These are phyloP conservation scores for Ladona fulva DNA, from an alignment of 1,140 invertebrate species.

Conservation along the genomic window DNA sequence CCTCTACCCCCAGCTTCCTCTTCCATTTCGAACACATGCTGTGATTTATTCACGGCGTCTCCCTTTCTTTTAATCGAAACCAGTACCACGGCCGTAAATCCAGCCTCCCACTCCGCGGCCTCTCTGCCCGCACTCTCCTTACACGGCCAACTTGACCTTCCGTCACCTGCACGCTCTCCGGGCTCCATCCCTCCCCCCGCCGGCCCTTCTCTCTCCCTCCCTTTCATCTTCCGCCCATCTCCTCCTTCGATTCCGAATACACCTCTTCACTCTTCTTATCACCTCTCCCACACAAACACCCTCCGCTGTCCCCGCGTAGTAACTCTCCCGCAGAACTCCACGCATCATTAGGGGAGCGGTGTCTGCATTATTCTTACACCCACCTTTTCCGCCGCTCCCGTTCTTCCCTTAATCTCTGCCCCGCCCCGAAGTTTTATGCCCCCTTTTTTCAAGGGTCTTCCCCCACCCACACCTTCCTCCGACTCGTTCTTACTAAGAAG, in stretches of 20 bases:
- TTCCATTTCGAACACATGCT: background rate
- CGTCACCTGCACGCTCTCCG: background rate
- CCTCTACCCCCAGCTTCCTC: background rate
- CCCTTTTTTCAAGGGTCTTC: background rate
- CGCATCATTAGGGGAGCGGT: background rate
- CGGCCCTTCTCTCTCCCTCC: background rate
- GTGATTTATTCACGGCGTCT: background rate
- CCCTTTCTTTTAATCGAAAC: constrained; percentile 9
- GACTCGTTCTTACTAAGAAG: background rate
- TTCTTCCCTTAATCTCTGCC: background rate
- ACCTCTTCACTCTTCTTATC: constrained; percentile 9
- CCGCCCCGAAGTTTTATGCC: background rate
- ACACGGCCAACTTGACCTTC: constrained; percentile 1
- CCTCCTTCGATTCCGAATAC: background rate
- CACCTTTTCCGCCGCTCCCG: background rate
- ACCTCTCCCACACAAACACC: background rate
- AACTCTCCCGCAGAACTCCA: background rate
- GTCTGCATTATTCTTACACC: background rate
- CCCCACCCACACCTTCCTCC: background rate
- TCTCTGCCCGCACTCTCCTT: background rate
- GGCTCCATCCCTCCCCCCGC: background rate
- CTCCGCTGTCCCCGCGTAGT: background rate
- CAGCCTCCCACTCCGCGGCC: background rate
- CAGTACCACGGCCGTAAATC: constrained; percentile 2
- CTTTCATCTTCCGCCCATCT: background rate